Evolutionary conservation across 2,888 invertebrate genomes (phyloP), one percentile per base, ranked within the genome.

Genomic region (Eumacrocentrus americanus): DNA sequence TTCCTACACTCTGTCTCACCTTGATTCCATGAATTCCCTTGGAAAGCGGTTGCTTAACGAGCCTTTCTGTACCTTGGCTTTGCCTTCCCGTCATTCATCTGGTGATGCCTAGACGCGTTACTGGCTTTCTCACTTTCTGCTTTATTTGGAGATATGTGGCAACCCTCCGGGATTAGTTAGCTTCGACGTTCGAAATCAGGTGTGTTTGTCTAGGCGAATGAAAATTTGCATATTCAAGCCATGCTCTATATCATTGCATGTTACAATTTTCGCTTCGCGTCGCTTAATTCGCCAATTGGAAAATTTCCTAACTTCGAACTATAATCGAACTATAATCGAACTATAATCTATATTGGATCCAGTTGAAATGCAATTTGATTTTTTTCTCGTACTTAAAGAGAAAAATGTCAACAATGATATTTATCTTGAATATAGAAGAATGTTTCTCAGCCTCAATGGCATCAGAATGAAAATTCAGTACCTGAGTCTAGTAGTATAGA

Each of bases 381-480:
- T n/a, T n/a, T n/a, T n/a, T n/a, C n/a, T n/a, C n/a, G n/a, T n/a
- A n/a, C n/a, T n/a, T n/a, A n/a, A 29, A 29, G 4, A 29, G 29
- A 29, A 29, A 29, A 29, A 29, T 29, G 4, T 29, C 29, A 29
- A 29, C 9, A 9, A 29, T 29, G 9, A 29, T 29, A 29, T 29
- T 29, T 29, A 6, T 29, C 29, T 9, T n/a, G n/a, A n/a, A n/a
- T 37, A 42, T 47, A 40, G 58, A 58, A n/a, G 38, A 34, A 59
- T 54, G 46, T 53, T 44, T 58, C 50, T 58, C 61, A 54, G 55
- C 53, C 51, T 44, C 50, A 18, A 54, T 38, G 50, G 48, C 50
- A n/a, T n/a, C n/a, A 60, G 72, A 79, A 80, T 79, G 76, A 78
- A 79, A 79, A 77, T 77, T 74, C 75, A 74, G 75, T 77, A 75